These are phyloP conservation scores for Herpailurus yagouaroundi DNA, from an alignment of 2,113 vertebrate genomes.

Conservation along the genomic window DNA sequence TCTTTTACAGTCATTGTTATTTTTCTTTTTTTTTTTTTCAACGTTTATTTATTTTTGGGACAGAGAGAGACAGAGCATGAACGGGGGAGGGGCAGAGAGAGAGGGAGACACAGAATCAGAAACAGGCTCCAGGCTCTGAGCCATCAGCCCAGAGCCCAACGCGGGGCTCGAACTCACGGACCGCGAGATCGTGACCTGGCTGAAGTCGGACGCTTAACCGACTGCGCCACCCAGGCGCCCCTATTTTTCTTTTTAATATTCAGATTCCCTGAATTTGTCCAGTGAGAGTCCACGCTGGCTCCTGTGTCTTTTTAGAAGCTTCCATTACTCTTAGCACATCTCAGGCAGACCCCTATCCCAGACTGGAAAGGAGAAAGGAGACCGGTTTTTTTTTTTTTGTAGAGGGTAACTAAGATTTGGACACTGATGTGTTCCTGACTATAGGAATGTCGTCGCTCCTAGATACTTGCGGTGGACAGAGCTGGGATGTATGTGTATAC, in stretches of 20 bases:
- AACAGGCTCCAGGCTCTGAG: too few species aligned
- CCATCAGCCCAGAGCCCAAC: too few species aligned
- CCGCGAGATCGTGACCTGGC: too few species aligned
- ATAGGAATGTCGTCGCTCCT: background rate
- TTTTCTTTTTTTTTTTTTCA: background rate
- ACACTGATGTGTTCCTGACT: background rate
- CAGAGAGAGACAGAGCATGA: too few species aligned
- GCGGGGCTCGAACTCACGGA: too few species aligned
- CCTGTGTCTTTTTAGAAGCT: background rate
- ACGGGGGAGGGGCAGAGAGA: too few species aligned
- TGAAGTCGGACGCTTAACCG: too few species aligned
- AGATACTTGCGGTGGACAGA: background rate
- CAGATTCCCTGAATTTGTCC: background rate
- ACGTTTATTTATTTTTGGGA: too few species aligned
- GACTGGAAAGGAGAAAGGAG: background rate
- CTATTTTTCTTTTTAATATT: background rate
- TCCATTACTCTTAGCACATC: background rate
- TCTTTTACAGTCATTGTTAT: background rate
- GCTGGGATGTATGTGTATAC: too few species aligned
- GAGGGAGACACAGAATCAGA: too few species aligned
- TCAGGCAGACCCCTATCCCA: too few species aligned
- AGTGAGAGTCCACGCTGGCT: background rate
- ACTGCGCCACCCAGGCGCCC: too few species aligned
- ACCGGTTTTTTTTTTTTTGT: background rate
- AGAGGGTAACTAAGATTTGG: background rate